phyloP scores from a whole-genome alignment of 2,113 vertebrate species.

The Tringa solitaria region DNA sequence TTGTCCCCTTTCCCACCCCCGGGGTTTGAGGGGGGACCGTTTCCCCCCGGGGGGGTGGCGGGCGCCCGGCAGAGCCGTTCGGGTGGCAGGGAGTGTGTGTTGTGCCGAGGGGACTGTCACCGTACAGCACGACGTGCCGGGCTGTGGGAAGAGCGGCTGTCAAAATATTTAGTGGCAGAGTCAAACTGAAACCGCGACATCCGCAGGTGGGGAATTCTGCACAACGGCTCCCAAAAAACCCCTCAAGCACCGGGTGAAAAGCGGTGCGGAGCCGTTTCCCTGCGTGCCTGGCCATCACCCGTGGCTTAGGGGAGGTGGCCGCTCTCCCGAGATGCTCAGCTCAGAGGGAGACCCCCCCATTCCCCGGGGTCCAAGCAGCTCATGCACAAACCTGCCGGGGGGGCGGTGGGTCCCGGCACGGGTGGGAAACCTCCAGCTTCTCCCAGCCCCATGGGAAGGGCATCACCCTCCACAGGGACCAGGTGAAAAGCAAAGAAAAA shows the following conservation, averaged over 20 bases:
- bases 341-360: background rate
- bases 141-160: conserved; percentile 11
- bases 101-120: background rate
- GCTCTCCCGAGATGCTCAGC: background rate
- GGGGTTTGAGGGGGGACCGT: background rate
- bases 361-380: background rate
- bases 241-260: background rate
- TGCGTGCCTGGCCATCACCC: fast-evolving
- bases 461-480: fast-evolving
- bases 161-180: conserved; percentile 28
- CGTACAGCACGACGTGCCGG: background rate
- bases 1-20: background rate
- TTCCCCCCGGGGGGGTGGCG: background rate
- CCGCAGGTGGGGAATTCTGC: background rate
- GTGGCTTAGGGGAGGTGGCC: fast-evolving
- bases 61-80: fast-evolving
- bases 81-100: fast-evolving
- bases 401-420: background rate
- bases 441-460: fast-evolving
- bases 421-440: fast-evolving
- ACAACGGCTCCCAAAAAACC: background rate
- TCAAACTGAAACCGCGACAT: background rate
- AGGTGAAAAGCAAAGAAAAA: background rate
- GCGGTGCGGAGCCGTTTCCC: fast-evolving
- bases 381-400: fast-evolving